Evolutionary conservation across 2,888 invertebrate genomes (phyloP).

Genomic region (Gortyna flavago): DNA sequence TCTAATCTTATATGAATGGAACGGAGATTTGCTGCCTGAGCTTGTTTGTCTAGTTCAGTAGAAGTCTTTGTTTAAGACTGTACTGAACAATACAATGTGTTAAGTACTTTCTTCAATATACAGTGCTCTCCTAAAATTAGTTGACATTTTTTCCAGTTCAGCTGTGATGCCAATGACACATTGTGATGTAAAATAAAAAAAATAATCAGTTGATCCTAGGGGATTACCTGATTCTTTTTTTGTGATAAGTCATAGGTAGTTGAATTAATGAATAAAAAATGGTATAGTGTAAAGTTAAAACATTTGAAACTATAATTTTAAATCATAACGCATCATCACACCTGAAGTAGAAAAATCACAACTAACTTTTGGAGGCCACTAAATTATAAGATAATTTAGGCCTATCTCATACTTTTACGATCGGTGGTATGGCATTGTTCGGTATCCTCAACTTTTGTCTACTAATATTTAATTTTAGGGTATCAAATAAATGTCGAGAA

Average conservation of each 20-base stretch:
- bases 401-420: neutral
- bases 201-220: too few relatives aligned
- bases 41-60: neutral
- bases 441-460: constrained; percentile 30
- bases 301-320: too few relatives aligned
- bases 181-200: too few relatives aligned
- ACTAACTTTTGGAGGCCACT: neutral
- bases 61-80: neutral
- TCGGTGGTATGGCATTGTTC: neutral
- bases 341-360: neutral
- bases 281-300: too few relatives aligned
- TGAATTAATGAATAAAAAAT: too few relatives aligned
- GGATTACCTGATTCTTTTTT: too few relatives aligned
- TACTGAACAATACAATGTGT: neutral
- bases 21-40: neutral
- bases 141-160: too few relatives aligned
- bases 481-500: constrained; percentile 31
- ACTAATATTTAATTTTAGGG: constrained; percentile 25
- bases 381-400: neutral
- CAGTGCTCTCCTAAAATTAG: neutral
- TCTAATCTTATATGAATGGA: constrained; percentile 5
- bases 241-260: too few relatives aligned
- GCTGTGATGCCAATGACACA: too few relatives aligned
- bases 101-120: neutral
- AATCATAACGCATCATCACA: neutral